Percentiles rank a stretch among this genome's conserved stretches.
Evolutionary conservation across 2,113 vertebrate genomes (phyloP).

Genomic region (Gallinago undulata): DNA sequence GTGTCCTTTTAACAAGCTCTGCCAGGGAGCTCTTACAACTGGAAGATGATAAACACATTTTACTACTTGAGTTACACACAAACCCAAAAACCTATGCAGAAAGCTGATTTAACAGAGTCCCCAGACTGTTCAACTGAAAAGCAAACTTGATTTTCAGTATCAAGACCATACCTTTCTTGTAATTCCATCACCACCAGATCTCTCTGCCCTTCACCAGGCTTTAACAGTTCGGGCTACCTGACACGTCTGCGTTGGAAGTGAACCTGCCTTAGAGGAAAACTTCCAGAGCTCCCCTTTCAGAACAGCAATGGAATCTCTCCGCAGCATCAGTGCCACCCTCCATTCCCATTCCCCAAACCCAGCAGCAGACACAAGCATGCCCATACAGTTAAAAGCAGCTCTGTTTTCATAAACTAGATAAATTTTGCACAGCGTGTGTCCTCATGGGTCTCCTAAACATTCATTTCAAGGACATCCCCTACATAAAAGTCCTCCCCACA

Average conservation of each 20-base stretch:
- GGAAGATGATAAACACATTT: background rate
- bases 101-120: background rate
- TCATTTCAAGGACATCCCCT: background rate
- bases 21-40: slow-evolving; percentile 18
- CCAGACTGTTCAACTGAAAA: background rate
- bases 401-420: background rate
- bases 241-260: background rate
- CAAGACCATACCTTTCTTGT: background rate
- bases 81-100: background rate
- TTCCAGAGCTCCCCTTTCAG: background rate
- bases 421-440: background rate
- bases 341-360: background rate
- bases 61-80: background rate
- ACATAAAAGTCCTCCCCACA: background rate
- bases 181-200: background rate
- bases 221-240: background rate
- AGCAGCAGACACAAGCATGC: background rate
- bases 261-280: background rate
- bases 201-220: background rate
- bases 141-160: background rate
- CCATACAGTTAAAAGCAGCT: background rate
- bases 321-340: background rate
- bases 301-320: background rate
- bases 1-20: background rate
- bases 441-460: background rate